phyloP scores from a whole-genome alignment of 2,888 invertebrate species.

The Drosophila limbata region DNA sequence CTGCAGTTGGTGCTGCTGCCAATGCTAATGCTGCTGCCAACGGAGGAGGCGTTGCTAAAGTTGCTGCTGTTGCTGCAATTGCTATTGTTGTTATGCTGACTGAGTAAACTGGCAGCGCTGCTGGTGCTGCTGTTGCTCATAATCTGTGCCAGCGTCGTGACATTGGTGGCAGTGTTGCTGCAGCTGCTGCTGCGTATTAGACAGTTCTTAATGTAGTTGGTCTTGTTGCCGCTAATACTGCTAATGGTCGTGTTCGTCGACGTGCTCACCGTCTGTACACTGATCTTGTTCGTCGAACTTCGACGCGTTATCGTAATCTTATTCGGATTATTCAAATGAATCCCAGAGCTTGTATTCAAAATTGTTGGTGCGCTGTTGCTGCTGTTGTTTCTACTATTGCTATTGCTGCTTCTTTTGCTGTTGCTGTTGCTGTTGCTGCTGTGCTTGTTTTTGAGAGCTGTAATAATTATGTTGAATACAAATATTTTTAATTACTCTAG shows the following conservation, averaged over 20 bases:
- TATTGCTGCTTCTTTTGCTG: conserved; percentile 13
- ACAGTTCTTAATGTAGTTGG: conserved; percentile 82
- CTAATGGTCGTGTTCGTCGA: conserved; percentile 62
- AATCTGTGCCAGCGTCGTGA: conserved; percentile 82
- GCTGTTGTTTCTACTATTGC: conserved; percentile 2
- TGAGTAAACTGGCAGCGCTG: conserved; percentile 74
- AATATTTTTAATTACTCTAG: neutral
- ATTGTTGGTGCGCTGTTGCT: conserved; percentile 48
- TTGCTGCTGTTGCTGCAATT: conserved; percentile 74
- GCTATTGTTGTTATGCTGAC: conserved; percentile 73
- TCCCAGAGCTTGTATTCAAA: conserved; percentile 37
- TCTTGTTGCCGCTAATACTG: conserved; percentile 61
- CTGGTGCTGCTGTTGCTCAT: conserved; percentile 83
- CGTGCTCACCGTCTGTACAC: conserved; percentile 64
- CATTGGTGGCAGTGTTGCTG: conserved; percentile 83
- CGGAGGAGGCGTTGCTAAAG: conserved; percentile 72
- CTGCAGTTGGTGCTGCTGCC: conserved; percentile 67
- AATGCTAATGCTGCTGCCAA: conserved; percentile 77
- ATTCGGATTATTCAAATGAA: conserved; percentile 62
- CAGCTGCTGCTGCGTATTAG: conserved; percentile 83
- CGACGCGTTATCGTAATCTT: conserved; percentile 73
- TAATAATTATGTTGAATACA: neutral
- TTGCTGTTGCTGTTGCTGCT: conserved; percentile 31
- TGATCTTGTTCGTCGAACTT: conserved; percentile 58
- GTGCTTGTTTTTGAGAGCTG: conserved; percentile 76